Evolutionary conservation across 2,113 vertebrate species (phyloP).

Genomic region (Pangasianodon hypophthalmus): DNA sequence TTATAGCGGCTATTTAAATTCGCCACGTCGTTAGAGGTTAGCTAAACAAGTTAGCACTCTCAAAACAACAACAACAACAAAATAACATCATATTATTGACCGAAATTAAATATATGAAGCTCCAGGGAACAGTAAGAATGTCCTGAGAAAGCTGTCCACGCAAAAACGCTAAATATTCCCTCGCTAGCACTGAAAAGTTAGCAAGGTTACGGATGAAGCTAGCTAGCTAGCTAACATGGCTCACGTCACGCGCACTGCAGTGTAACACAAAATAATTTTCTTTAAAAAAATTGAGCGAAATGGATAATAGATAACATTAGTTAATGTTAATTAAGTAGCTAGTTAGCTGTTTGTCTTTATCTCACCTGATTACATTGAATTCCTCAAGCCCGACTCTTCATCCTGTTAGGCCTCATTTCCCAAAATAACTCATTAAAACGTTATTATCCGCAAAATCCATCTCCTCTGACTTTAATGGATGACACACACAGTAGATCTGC

Average conservation of each 20-base stretch:
- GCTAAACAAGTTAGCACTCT: background rate
- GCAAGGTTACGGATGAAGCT: background rate
- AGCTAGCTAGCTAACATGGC: background rate
- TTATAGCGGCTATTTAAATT: background rate
- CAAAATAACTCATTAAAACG: background rate
- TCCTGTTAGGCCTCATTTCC: slow-evolving; percentile 43
- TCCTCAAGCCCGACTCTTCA: slow-evolving; percentile 34
- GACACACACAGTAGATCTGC: background rate
- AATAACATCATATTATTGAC: background rate
- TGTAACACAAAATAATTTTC: background rate
- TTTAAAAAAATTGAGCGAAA: background rate
- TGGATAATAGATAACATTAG: background rate
- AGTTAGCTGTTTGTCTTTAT: background rate
- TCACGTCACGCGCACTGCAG: background rate
- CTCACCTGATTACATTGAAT: slow-evolving; percentile 45
- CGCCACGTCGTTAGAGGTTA: background rate
- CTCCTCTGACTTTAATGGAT: background rate
- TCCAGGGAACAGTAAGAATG: background rate
- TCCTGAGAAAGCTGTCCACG: no score
- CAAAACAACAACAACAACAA: background rate
- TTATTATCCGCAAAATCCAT: background rate
- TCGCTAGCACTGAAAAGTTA: background rate
- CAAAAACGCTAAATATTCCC: background rate
- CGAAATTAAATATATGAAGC: background rate
- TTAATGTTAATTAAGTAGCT: background rate